Base-by-base conservation (phyloP, 1,140 invertebrate species). In the Drosophila quadrilineata region DNA sequence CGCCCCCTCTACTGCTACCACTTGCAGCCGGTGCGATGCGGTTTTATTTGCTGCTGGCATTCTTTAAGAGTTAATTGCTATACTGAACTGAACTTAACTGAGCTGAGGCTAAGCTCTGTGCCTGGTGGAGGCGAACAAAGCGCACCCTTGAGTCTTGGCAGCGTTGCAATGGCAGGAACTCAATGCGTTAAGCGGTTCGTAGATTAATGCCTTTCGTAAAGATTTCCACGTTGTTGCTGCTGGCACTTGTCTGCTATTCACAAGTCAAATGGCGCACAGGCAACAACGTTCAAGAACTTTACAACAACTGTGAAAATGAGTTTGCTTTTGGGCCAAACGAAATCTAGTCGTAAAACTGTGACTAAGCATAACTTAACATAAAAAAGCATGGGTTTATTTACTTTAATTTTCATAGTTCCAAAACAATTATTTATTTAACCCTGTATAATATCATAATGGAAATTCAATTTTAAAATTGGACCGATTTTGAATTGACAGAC, bases 211-310 rank as follows among this genome's bases (percentile, higher is more conserved):
- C 54, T 4, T n/a, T 12, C 14, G 63, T 77, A 73, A 76, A 82
- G 73, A 66, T 70, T 72, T 80, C 76, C 76, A 82, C 76, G 50
- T 72, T 54, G 50, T 57, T 80, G 54, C 58, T 56, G 41, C 8
- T 40, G 16, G 38, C 24, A n/a, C n/a, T n/a, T n/a, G n/a, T n/a
- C n/a, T n/a, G n/a, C 24, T 45, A 40, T 48, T 41, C 19, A 38
- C 53, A 9, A 52, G 12, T 48, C 33, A 63, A 71, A 33, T 35
- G 22, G 46, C 60, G 69, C 38, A 29, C 56, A 24, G 46, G 31
- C 69, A 73, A 54, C 10, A 50, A 66, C 53, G 76, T 73, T 76
- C 77, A 77, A 84, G 73, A 84, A 77, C 77, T 82, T 70, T 73
- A 56, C 77, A 38, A 84, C 77, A 82, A 45, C 3, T 45, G 0